phyloP scores from a whole-genome alignment of 2,113 vertebrate genomes.

The Dicentrarchus labrax region DNA sequence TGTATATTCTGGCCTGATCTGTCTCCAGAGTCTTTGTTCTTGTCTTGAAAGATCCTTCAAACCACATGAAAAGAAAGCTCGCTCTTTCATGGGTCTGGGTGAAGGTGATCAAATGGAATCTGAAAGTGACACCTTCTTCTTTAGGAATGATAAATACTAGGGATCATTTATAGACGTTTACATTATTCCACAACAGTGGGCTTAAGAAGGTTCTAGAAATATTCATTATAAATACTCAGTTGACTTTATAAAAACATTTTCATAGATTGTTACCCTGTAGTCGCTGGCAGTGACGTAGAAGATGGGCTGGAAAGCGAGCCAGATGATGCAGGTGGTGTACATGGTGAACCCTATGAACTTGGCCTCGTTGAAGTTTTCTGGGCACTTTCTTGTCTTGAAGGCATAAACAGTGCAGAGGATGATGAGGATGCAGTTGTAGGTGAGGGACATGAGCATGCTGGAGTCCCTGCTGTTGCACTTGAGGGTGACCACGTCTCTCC shows the following conservation, averaged over 20 bases:
- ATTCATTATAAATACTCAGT: constrained; percentile 17
- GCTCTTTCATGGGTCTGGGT: constrained; percentile 57
- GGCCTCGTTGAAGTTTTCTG: constrained; percentile 99
- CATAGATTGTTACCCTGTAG: constrained; percentile 90
- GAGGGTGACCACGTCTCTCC: constrained; percentile 93
- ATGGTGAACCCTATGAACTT: constrained; percentile 99
- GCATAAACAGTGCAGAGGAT: constrained; percentile 98
- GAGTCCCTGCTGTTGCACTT: constrained; percentile 96
- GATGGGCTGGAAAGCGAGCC: constrained; percentile 98
- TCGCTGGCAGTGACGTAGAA: constrained; percentile 99
- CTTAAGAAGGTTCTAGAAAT: constrained; percentile 10
- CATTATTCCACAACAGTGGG: constrained; percentile 31
- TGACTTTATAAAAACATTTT: not conserved
- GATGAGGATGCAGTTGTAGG: constrained; percentile 97
- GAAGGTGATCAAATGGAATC: constrained; percentile 72
- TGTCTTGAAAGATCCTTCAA: constrained; percentile 63
- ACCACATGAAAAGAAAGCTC: constrained; percentile 59
- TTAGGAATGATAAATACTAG: constrained; percentile 43
- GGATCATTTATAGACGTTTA: constrained; percentile 58
- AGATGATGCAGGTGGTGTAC: constrained; percentile 99
- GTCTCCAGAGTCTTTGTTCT: constrained; percentile 69
- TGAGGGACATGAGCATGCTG: constrained; percentile 96
- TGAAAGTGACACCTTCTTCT: constrained; percentile 45
- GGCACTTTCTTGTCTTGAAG: constrained; percentile 99
- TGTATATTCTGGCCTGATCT: constrained; percentile 48